Evolutionary conservation across 2,797 vertebrate genomes (phyloP).

Genomic region (Lacerta viridis): DNA sequence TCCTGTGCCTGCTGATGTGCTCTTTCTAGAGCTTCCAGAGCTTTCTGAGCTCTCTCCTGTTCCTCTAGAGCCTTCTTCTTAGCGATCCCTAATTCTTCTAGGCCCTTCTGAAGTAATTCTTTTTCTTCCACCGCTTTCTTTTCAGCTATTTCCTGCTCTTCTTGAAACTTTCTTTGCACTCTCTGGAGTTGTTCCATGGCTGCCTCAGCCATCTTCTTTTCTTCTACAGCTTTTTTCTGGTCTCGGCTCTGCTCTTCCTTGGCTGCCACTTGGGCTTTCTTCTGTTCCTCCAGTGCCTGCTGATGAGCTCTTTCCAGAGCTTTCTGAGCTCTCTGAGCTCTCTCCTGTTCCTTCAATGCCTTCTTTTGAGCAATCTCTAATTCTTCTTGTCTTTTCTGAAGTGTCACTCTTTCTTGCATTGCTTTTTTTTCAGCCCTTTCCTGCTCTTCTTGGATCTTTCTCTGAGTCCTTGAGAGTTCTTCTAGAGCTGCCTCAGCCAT

Average conservation of each 20-base stretch:
- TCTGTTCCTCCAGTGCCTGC: not conserved
- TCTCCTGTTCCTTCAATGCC: conserved; percentile 9
- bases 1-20: conserved; percentile 20
- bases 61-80: conserved; percentile 11
- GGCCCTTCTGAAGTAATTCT: not conserved
- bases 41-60: conserved; percentile 19
- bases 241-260: conserved; percentile 8
- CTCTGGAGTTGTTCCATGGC: conserved; percentile 1
- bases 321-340: not conserved
- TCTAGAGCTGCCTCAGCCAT: conserved; percentile 14
- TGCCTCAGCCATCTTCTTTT: conserved; percentile 16
- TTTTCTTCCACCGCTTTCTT: not conserved
- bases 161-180: not conserved
- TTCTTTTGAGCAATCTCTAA: not conserved
- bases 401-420: conserved; percentile 28
- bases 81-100: not conserved
- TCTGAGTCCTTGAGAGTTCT: conserved; percentile 13
- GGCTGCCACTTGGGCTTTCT: conserved; percentile 11
- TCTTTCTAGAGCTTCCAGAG: conserved; percentile 4
- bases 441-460: not conserved
- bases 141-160: conserved; percentile 19
- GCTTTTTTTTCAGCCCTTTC: conserved; percentile 3
- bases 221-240: conserved; percentile 17
- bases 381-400: not conserved
- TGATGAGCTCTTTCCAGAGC: conserved; percentile 25